Evolutionary conservation across 1,140 invertebrate genomes (phyloP), one percentile per base, ranked within the genome.

Genomic region (Hycleus phaleratus): DNA sequence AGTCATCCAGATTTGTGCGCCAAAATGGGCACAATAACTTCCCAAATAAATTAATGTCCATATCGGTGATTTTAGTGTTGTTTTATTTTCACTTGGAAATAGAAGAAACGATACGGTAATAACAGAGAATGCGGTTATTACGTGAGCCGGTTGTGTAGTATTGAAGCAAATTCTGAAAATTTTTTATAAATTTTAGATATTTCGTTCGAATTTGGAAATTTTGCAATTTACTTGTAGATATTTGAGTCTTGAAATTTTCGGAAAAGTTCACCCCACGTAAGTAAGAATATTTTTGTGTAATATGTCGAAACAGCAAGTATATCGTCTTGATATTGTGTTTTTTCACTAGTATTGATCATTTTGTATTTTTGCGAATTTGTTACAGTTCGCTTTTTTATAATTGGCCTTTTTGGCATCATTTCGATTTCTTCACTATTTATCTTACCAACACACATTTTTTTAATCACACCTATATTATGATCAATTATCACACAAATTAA

Each of bases 1-100:
- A 9, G 89, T 91, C 89, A 93, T 93, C 89, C 90, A 93, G 56
- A 91, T 82, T 74, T 91, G 89, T 7, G 87, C 79, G 11, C 90
- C 90, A 63, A 91, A 84, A 68, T 91, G 88, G 45, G 83, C 80
- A 39, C 85, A 82, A 60, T 91, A 87, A 2, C 86, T 82, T 0
- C 78, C 78, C 10, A 92, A 74, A 71, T 91, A 91, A 7, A 87
- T 71, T 32, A 91, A 78, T 11, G 77, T 76, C 25, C 76, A 68
- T 53, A 74, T 65, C 45, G 62, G 74, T 77, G 65, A 74, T 70
- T 66, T 63, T 61, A 71, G 61, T 32, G 61, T 69, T 58, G 55
- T 69, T 56, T 67, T 73, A 38, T 75, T 69, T 46, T 75, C 74
- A 49, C 74, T 73, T 40, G 82, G 79, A 49, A 80, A 70, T 26